Base-by-base conservation (phyloP, 1,140 invertebrate species). In the Chlorops oryzae region DNA sequence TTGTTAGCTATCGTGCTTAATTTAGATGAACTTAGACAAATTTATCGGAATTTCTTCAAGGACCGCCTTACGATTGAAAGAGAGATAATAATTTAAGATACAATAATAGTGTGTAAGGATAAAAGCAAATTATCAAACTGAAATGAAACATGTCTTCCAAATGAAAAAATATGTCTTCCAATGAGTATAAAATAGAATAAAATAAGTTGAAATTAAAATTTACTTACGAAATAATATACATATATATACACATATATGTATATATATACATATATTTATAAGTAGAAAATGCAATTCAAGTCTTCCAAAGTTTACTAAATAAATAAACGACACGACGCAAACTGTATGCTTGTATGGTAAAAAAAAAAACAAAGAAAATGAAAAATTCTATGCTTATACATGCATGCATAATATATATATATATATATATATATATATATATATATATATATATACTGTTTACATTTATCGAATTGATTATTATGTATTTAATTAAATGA, bases 141-240 rank as follows among this genome's bases (percentile, higher is more conserved):
- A 45, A 62, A 60, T 58, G 54, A 59, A 67, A 62, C 24, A 49
- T 49, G 64, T 68, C 65, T 68, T 68, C 65, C 65, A 68, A 68
- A 59, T 56, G 52, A 61, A 59, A 64, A 64, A 51, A 64, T 65
- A 65, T 64, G 62, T 64, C 62, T 64, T 64, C 62, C 62, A 64
- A 64, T 54, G 55, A 55, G 27, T 27, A 55, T 46, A 20, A 21
- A 47, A 34, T 47, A 10, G 28, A 10, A 9, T 32, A 17, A 42
- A 13, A 42, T 22, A 25, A 13, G 28, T 43, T 27, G 4, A 41
- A 13, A 41, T 6, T 12, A 7, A 27, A 18, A 27, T 17, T 25
- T 25, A 15, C 12, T 17, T 20, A 58, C 40, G 18, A 42, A 51
- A 48, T 38, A 3, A 12, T 3, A 12, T 54, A 53, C 28, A 54